Conservation (phyloP, 1,140 invertebrate species). For the Papilio aristodemus region DNA sequence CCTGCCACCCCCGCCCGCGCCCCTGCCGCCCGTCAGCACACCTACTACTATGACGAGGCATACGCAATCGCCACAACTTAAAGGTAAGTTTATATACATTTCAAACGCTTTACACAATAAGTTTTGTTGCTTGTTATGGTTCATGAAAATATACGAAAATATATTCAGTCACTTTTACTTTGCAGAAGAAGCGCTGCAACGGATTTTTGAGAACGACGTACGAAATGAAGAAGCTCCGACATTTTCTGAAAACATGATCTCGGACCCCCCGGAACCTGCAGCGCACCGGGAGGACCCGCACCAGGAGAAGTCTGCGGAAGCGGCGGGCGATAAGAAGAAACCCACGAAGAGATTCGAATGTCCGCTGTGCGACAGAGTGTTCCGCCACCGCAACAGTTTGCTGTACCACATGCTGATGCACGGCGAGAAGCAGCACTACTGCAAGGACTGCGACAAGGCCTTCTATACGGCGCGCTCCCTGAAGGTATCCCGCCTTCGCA, state of each 20-base stretch:
- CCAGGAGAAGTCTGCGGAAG: conserved; percentile 33
- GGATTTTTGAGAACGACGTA: conserved; percentile 70
- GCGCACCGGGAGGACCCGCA: not conserved
- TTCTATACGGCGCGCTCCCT: conserved; percentile 90
- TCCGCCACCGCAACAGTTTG: conserved; percentile 90
- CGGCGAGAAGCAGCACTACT: conserved; percentile 88
- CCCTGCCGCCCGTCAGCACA: conserved; percentile 22
- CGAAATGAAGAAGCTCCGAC: conserved; percentile 55
- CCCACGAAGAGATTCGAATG: conserved; percentile 55
- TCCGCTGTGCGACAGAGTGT: conserved; percentile 85
- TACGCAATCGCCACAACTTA: conserved; percentile 7
- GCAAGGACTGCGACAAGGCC: conserved; percentile 89
- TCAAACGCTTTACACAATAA: not conserved
- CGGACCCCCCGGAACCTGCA: conserved; percentile 38
- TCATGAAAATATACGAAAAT: not conserved
- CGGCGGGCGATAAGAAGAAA: conserved; percentile 52
- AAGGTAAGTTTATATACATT: conserved; percentile 22
- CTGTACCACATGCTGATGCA: conserved; percentile 92
- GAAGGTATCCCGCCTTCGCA: too few relatives aligned
- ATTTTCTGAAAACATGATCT: conserved; percentile 61
- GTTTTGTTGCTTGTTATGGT: not conserved
- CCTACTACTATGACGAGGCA: conserved; percentile 26
- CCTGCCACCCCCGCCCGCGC: conserved; percentile 25
- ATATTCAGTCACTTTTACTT: not conserved
- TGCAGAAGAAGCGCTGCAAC: conserved; percentile 68